phyloP scores from a whole-genome alignment of 2,113 vertebrate genomes.

The Equus przewalskii region DNA sequence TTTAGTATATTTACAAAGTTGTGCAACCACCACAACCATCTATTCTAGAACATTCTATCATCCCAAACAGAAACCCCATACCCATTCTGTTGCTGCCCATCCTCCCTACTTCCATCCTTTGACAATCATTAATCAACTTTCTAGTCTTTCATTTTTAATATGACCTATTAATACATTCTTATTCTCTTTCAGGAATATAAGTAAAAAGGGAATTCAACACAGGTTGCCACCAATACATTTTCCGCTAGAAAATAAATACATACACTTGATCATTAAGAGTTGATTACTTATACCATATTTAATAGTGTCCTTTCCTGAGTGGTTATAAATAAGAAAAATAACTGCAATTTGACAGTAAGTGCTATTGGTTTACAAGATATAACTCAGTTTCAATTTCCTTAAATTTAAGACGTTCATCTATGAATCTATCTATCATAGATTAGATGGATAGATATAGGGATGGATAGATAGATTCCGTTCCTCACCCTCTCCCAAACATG shows the following conservation, averaged over 20 bases:
- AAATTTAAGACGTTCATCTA: not conserved
- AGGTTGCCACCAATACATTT: not conserved
- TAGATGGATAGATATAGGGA: no score
- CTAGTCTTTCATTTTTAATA: not conserved
- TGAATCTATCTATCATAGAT: not conserved
- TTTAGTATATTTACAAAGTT: not conserved
- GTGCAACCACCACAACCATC: not conserved
- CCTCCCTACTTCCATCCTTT: not conserved
- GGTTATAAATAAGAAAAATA: not conserved
- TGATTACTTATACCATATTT: not conserved
- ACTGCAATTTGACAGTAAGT: not conserved
- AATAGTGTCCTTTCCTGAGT: not conserved
- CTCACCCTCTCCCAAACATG: not conserved
- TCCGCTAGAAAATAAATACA: not conserved
- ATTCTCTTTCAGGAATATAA: not conserved
- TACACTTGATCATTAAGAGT: not conserved
- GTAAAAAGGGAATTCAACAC: not conserved
- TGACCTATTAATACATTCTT: not conserved
- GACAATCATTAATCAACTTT: not conserved
- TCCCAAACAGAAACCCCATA: not conserved
- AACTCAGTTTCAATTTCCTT: not conserved
- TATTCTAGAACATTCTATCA: not conserved
- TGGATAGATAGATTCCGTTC: no score
- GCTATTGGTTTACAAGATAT: not conserved
- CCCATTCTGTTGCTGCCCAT: not conserved